Evolutionary conservation across 2,113 vertebrate species (phyloP), one percentile per base, ranked within the genome.

Genomic region (Ovibos moschatus): DNA sequence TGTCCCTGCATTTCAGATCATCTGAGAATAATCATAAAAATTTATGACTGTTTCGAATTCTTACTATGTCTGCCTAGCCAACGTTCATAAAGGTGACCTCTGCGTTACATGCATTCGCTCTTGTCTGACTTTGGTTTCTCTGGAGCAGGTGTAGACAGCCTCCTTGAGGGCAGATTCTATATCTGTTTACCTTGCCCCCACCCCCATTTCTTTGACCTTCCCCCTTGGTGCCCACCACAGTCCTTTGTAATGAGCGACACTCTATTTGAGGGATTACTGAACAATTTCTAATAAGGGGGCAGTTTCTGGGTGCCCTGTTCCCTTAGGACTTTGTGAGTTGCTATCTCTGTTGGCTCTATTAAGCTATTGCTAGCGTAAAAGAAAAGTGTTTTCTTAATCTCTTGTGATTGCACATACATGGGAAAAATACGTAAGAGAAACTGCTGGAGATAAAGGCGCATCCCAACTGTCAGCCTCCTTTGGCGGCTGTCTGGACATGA

Each of bases 61-160:
- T 87, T 64, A 23, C 21, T 23, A 30, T 7, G 17, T 33, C 5
- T 55, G 11, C 27, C 5, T 14, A 13, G 3, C 67, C 40, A 51
- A 0, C 21, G 50, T 64, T 40, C 40, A 12, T 25, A 84, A 83
- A 67, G 40, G 9, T 23, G 27, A 1, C 43, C 17, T 82, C 36
- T 76, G 27, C 3, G 4, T 57, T 40, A 1, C 4, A 3, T 14
- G 3, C 16, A 3, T 60, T 62, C 7, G 0, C 43, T 91, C 17
- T 45, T 45, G 13, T 60, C 89, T 60, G 36, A 79, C 33, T 60
- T 5, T 21, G 30, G 74, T 62, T 51, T 88, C 51, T 92, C 17
- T 53, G 16, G 45, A 71, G 58, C 16, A 74, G 33, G 19, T 16
- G 9, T 16, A 19, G 15, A 40, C 3, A 14, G 30, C 13, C 30